Evolutionary conservation across 2,797 vertebrate species (phyloP).

Genomic region (Podargus strigoides): DNA sequence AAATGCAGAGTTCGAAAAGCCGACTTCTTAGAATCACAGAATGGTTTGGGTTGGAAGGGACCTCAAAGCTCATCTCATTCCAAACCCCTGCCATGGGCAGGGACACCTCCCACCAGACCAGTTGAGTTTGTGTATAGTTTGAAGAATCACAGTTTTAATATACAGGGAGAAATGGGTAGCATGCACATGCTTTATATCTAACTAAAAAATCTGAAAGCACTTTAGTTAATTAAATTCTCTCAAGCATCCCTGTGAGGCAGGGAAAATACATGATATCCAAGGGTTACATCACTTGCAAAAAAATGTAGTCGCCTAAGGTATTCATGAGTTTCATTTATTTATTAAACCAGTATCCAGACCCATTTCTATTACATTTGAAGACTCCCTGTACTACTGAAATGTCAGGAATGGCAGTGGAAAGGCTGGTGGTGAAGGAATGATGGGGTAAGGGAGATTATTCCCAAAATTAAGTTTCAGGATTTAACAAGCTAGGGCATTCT

Average conservation of each 20-base stretch:
- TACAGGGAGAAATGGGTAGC: not conserved
- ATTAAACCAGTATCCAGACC: not conserved
- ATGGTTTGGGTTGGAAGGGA: too few species aligned
- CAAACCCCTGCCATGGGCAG: too few species aligned
- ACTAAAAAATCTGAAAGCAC: not conserved
- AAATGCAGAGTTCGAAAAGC: not conserved
- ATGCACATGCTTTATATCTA: not conserved
- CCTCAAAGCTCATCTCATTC: too few species aligned
- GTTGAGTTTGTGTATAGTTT: not conserved
- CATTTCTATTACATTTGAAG: not conserved
- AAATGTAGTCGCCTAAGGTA: not conserved
- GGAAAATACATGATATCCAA: not conserved
- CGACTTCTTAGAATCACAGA: not conserved
- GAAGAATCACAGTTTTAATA: not conserved
- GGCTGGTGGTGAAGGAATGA: not conserved
- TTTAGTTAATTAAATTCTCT: not conserved
- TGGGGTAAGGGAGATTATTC: not conserved
- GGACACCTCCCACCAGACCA: too few species aligned
- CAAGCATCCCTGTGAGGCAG: not conserved
- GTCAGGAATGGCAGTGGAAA: not conserved
- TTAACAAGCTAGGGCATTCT: not conserved
- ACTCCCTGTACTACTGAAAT: not conserved
- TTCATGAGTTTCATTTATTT: not conserved
- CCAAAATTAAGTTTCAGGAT: not conserved
- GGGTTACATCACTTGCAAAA: not conserved